Base-by-base conservation (phyloP, 1,140 invertebrate species). In the Drosophila cardini region DNA sequence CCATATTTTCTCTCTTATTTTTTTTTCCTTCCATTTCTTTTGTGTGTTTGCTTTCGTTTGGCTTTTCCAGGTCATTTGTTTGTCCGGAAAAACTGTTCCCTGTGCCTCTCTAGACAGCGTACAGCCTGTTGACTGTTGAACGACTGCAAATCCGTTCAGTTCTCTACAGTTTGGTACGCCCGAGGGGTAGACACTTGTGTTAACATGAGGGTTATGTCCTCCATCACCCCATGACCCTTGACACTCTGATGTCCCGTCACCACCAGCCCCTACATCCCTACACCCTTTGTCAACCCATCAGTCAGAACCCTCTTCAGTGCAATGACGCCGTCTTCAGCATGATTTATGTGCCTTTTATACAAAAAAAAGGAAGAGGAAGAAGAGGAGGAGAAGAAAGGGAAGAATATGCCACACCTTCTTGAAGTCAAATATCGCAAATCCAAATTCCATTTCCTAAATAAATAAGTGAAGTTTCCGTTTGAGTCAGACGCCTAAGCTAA, bases 21-120 rank as follows among this genome's bases (percentile, higher is more conserved):
- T 26, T 26, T 26, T 0, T 26, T 26, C 4, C 2, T 26, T 26
- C 21, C 30, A 6, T 36, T 57, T 36, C 38, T 57, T 7, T 55
- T 79, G 65, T 58, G 77, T 68, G 77, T 68, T 72, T 64, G 80
- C 73, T 72, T 85, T 81, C 74, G 77, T 68, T 81, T 78, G 81
- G 81, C 81, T 84, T 85, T 85, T 85, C 81, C 81, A 84, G 81
- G 81, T 85, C 81, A 85, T 85, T 85, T 85, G 81, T 69, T 80
- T 64, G 65, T 65, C 81, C 78, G 81, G 78, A 78, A 85, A 26
- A 80, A 67, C 77, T 70, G 77, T 72, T 73, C 72, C 61, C 55
- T 53, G 50, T 36, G 26, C 70, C 69, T 61, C 69, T 61, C 48
- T 9, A 48, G 46, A 26, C 55, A 38, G 30, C 16, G 52, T 26